Conservation (phyloP, 2,113 vertebrate genomes). For the Condylura cristata region DNA sequence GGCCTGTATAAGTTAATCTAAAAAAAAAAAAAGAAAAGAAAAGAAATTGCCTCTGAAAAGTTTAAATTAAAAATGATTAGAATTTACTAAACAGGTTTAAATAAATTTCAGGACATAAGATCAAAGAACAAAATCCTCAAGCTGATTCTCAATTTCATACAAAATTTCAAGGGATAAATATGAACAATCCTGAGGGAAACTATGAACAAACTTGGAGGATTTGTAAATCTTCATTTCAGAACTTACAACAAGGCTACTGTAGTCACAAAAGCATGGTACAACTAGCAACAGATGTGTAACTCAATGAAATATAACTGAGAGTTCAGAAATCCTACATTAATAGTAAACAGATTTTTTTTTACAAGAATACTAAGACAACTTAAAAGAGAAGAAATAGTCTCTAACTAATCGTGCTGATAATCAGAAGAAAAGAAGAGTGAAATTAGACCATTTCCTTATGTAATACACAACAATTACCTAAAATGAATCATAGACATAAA, state of each 20-base stretch:
- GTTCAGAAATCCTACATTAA: neutral
- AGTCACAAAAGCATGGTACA: neutral
- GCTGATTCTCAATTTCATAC: neutral
- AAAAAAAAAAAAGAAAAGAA: too few relatives aligned
- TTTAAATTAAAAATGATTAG: constrained; percentile 8
- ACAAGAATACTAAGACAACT: neutral
- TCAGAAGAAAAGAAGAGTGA: too few relatives aligned
- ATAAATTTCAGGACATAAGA: neutral
- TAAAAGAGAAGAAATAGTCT: neutral
- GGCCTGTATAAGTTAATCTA: too few relatives aligned
- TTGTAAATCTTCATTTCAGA: neutral
- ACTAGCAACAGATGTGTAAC: neutral
- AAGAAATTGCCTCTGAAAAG: too few relatives aligned
- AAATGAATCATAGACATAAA: neutral
- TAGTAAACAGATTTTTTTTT: neutral
- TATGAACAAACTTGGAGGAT: neutral
- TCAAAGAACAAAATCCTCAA: neutral
- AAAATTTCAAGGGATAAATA: neutral
- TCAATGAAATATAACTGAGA: neutral
- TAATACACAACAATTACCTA: too few relatives aligned
- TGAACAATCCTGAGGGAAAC: neutral
- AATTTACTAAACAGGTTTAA: neutral
- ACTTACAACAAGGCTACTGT: neutral
- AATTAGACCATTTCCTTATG: too few relatives aligned
- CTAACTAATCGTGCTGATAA: too few relatives aligned